Conservation (phyloP, 2,888 invertebrate genomes). For the Drosophila macrospina region DNA sequence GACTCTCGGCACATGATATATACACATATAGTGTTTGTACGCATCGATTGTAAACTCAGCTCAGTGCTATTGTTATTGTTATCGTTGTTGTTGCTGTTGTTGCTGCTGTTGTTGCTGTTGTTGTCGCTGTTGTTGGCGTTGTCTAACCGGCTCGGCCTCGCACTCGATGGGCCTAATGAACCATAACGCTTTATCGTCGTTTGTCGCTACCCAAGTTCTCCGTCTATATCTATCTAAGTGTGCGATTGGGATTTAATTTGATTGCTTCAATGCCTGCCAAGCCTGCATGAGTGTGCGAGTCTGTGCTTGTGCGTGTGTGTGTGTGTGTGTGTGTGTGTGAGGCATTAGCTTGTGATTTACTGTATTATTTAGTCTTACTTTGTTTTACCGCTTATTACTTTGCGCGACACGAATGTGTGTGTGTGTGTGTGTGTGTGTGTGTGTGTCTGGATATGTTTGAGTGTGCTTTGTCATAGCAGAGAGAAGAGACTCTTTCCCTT, state of each 20-base stretch:
- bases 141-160: slow-evolving; percentile 36
- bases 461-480: slow-evolving; percentile 44
- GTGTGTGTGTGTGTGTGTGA: slow-evolving; percentile 36
- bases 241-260: slow-evolving; percentile 82
- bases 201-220: slow-evolving; percentile 61
- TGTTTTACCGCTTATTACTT: slow-evolving; percentile 80
- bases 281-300: slow-evolving; percentile 35
- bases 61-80: slow-evolving; percentile 51
- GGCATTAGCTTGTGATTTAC: slow-evolving; percentile 80
- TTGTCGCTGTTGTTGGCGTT: slow-evolving; percentile 13
- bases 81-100: slow-evolving; percentile 8
- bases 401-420: slow-evolving; percentile 44
- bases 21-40: slow-evolving; percentile 16
- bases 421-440: slow-evolving; percentile 16
- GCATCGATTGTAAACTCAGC: slow-evolving; percentile 56
- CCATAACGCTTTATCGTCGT: slow-evolving; percentile 80
- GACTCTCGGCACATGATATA: slow-evolving; percentile 58
- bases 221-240: slow-evolving; percentile 65
- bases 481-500: slow-evolving; percentile 18
- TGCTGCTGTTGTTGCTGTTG: too few relatives aligned
- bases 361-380: slow-evolving; percentile 80
- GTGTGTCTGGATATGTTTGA: slow-evolving; percentile 26
- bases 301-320: slow-evolving; percentile 25
- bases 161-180: slow-evolving; percentile 77
- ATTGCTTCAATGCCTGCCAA: slow-evolving; percentile 76